These are phyloP conservation scores for Drosophila nigricruria DNA, from an alignment of 2,888 invertebrate species.

Conservation along the genomic window DNA sequence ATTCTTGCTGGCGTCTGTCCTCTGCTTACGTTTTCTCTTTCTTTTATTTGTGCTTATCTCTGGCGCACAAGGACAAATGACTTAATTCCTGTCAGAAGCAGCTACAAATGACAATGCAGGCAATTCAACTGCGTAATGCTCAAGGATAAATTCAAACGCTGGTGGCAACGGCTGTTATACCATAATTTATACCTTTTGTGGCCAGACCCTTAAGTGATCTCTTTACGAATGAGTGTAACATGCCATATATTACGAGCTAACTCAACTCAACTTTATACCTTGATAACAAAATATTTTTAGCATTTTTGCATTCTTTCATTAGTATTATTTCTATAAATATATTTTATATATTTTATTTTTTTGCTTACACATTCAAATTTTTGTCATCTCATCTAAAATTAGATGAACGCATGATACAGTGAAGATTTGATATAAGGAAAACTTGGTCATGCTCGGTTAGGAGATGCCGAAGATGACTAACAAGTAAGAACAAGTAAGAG, in stretches of 20 bases:
- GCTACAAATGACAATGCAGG: conserved; percentile 41
- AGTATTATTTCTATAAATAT: not conserved
- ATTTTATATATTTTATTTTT: not conserved
- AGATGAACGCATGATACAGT: not conserved
- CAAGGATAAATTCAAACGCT: conserved; percentile 20
- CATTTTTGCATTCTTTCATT: not conserved
- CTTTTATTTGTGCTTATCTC: conserved; percentile 58
- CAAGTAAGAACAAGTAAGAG: too few relatives aligned
- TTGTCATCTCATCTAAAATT: conserved; percentile 10
- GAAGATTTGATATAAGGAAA: not conserved
- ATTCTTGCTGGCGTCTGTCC: conserved; percentile 1
- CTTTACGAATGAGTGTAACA: not conserved
- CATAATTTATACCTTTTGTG: not conserved
- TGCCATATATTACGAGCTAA: not conserved
- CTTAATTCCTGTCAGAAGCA: conserved; percentile 74
- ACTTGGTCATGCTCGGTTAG: not conserved
- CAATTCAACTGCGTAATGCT: conserved; percentile 18
- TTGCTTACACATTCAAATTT: not conserved
- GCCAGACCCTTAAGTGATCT: conserved; percentile 2
- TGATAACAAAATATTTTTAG: conserved; percentile 5
- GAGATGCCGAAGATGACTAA: not conserved
- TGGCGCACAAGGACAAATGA: conserved; percentile 80
- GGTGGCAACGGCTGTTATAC: conserved; percentile 3
- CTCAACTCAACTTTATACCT: not conserved
- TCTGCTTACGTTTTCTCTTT: not conserved